These are phyloP conservation scores for Camponotus fellah DNA, from an alignment of 2,888 invertebrate species.

Conservation along the genomic window DNA sequence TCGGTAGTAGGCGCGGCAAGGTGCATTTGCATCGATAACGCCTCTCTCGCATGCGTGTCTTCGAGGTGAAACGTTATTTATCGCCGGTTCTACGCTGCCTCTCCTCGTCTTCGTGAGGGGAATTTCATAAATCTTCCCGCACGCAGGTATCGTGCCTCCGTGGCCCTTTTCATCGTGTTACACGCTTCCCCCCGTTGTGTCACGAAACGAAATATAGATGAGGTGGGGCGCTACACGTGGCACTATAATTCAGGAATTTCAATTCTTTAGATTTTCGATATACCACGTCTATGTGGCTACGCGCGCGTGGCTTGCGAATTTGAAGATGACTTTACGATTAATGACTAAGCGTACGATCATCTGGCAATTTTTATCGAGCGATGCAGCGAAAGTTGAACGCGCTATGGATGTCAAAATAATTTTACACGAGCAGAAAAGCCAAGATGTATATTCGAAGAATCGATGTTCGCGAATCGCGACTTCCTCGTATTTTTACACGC, in stretches of 20 bases:
- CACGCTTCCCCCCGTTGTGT: slow-evolving; percentile 43
- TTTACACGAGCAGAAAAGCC: background rate
- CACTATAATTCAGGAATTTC: slow-evolving; percentile 52
- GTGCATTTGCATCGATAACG: slow-evolving; percentile 76
- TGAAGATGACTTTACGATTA: slow-evolving; percentile 36
- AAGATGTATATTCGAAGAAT: background rate
- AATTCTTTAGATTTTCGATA: slow-evolving; percentile 44
- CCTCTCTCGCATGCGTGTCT: slow-evolving; percentile 67
- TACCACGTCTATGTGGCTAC: background rate
- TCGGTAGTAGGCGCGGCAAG: slow-evolving; percentile 68
- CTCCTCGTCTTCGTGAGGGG: slow-evolving; percentile 61
- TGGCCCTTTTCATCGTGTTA: slow-evolving; percentile 52
- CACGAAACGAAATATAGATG: slow-evolving; percentile 51
- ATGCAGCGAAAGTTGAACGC: background rate
- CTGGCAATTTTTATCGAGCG: slow-evolving; percentile 12
- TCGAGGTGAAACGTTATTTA: slow-evolving; percentile 74
- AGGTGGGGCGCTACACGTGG: slow-evolving; percentile 28
- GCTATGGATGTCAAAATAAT: background rate
- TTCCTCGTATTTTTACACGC: slow-evolving; percentile 1
- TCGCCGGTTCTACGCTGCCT: slow-evolving; percentile 63
- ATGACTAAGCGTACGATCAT: slow-evolving; percentile 16
- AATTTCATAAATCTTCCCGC: slow-evolving; percentile 73
- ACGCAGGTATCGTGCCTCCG: slow-evolving; percentile 56
- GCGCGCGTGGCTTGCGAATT: slow-evolving; percentile 10
- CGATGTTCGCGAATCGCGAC: background rate